Evolutionary conservation across 1,140 invertebrate species (phyloP).

Genomic region (Hermetia illucens): DNA sequence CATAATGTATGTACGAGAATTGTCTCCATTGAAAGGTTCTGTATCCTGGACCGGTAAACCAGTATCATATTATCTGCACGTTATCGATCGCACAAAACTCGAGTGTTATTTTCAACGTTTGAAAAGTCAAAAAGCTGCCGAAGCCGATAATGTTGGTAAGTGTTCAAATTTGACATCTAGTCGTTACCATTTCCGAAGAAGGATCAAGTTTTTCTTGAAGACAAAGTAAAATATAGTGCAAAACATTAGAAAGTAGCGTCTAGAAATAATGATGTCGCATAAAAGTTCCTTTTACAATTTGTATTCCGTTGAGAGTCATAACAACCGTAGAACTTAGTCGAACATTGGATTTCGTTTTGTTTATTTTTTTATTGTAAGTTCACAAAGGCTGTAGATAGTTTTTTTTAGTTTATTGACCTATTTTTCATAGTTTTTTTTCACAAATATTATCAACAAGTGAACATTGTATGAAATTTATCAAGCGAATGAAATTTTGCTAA

Average conservation of each 20-base stretch:
- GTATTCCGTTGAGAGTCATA: not conserved
- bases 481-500: no score
- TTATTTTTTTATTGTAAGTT: not conserved
- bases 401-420: no score
- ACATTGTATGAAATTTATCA: no score
- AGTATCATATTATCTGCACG: constrained; percentile 94
- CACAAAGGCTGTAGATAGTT: no score
- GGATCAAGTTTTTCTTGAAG: no score
- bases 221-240: no score
- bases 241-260: no score
- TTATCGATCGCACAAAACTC: constrained; percentile 90
- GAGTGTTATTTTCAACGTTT: constrained; percentile 90
- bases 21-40: constrained; percentile 84
- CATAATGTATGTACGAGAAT: constrained; percentile 95
- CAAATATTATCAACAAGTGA: no score
- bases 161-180: constrained; percentile 8
- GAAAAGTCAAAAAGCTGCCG: constrained; percentile 72
- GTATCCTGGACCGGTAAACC: constrained; percentile 98
- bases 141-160: constrained; percentile 30
- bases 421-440: no score
- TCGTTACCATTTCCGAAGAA: not conserved
- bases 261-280: no score
- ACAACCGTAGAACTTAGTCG: not conserved
- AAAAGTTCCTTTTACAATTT: not conserved
- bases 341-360: not conserved